Percentiles rank a stretch among this genome's conserved stretches.
phyloP scores from a whole-genome alignment of 2,888 invertebrate genomes.

The Cephus rjabovi region DNA sequence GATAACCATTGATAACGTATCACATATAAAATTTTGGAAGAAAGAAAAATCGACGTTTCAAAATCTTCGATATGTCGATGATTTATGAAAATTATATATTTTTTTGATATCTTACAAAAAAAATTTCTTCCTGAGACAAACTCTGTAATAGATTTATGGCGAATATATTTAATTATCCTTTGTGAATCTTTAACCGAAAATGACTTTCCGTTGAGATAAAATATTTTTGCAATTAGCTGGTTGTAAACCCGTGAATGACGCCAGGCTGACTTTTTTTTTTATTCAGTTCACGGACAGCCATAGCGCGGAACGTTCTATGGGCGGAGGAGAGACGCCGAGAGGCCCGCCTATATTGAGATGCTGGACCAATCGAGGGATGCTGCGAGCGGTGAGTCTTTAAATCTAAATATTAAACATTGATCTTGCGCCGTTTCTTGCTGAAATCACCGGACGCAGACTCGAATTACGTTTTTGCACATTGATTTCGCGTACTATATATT shows the following conservation, averaged over 20 bases:
- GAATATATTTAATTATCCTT: background rate
- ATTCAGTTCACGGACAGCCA: slow-evolving; percentile 48
- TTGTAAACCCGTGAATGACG: background rate
- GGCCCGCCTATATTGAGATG: slow-evolving; percentile 54
- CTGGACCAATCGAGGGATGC: slow-evolving; percentile 47
- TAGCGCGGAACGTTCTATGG: slow-evolving; percentile 47
- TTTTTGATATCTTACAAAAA: background rate
- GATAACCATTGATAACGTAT: background rate
- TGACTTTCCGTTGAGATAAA: slow-evolving; percentile 1
- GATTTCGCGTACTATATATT: background rate
- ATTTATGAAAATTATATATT: background rate
- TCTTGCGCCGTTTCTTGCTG: slow-evolving; percentile 5
- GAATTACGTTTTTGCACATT: background rate
- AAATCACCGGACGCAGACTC: background rate
- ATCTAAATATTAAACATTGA: slow-evolving; percentile 29
- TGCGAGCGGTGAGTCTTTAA: slow-evolving; percentile 13
- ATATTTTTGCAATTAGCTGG: slow-evolving; percentile 12
- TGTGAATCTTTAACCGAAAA: background rate
- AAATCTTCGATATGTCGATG: background rate
- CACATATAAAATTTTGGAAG: background rate
- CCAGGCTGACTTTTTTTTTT: slow-evolving; percentile 19
- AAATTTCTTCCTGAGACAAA: too few relatives aligned
- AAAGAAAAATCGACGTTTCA: background rate
- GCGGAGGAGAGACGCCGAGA: slow-evolving; percentile 52
- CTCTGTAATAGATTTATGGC: background rate